phyloP scores from a whole-genome alignment of 2,113 vertebrate genomes.

The Perccottus glenii region DNA sequence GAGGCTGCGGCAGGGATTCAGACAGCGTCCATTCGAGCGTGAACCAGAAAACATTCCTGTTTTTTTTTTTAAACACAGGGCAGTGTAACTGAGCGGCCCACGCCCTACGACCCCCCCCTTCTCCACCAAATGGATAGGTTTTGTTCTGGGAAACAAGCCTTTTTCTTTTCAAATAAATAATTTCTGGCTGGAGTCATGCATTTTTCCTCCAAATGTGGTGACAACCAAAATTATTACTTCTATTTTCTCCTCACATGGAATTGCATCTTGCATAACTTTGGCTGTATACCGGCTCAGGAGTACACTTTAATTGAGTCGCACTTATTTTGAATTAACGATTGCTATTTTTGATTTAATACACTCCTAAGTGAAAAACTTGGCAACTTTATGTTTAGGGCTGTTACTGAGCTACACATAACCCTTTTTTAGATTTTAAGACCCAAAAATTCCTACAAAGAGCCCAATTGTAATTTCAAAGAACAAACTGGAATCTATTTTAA shows the following conservation, averaged over 20 bases:
- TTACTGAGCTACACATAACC: slow-evolving; percentile 18
- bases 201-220: slow-evolving; percentile 81
- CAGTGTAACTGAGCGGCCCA: slow-evolving; percentile 27
- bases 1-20: slow-evolving; percentile 7
- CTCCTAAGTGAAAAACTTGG: slow-evolving; percentile 13
- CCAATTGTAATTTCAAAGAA: background rate
- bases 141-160: slow-evolving; percentile 79
- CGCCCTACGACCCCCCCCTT: slow-evolving; percentile 37
- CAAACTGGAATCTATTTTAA: background rate
- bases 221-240: slow-evolving; percentile 83
- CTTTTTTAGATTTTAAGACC: slow-evolving; percentile 5
- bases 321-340: background rate
- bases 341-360: background rate
- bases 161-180: slow-evolving; percentile 84
- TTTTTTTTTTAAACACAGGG: slow-evolving; percentile 69
- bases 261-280: slow-evolving; percentile 79
- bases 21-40: slow-evolving; percentile 29
- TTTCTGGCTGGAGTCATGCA: slow-evolving; percentile 84
- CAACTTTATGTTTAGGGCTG: slow-evolving; percentile 24
- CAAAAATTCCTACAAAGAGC: background rate
- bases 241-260: slow-evolving; percentile 85
- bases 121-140: slow-evolving; percentile 77
- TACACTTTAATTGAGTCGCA: slow-evolving; percentile 82
- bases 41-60: slow-evolving; percentile 59
- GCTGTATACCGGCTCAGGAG: slow-evolving; percentile 72